Percentiles rank a stretch among this genome's conserved stretches.
phyloP scores from a whole-genome alignment of 2,797 vertebrate species.

The Erethizon dorsatum region DNA sequence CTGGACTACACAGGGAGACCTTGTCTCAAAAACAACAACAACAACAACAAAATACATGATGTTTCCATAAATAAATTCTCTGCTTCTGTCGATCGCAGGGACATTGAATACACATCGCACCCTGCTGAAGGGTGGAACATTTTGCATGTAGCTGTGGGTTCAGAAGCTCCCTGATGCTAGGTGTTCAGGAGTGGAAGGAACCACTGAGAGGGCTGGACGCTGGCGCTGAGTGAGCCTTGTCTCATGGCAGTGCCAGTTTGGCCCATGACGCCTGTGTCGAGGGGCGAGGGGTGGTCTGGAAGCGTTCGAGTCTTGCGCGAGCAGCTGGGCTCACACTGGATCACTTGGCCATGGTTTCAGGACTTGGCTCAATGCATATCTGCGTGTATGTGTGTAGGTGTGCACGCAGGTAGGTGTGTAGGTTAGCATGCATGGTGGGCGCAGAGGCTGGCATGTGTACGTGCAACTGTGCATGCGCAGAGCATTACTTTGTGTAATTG shows the following conservation, averaged over 20 bases:
- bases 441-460: not conserved
- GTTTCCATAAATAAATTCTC: fast-evolving
- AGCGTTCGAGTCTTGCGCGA: no score
- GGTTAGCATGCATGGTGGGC: not conserved
- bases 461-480: not conserved
- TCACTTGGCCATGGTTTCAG: not conserved
- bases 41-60: fast-evolving
- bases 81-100: not conserved
- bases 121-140: no score
- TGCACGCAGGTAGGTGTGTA: not conserved
- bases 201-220: not conserved
- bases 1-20: not conserved
- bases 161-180: not conserved
- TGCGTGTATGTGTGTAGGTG: not conserved
- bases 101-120: fast-evolving
- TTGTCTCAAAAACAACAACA: not conserved
- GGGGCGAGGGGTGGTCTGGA: not conserved
- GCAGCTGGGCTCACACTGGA: not conserved
- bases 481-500: not conserved
- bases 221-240: not conserved
- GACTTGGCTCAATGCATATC: not conserved
- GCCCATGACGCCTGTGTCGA: not conserved
- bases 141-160: not conserved
- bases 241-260: not conserved
- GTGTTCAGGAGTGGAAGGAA: not conserved